Conservation (phyloP, 2,888 invertebrate genomes). For the Nezara viridula region DNA sequence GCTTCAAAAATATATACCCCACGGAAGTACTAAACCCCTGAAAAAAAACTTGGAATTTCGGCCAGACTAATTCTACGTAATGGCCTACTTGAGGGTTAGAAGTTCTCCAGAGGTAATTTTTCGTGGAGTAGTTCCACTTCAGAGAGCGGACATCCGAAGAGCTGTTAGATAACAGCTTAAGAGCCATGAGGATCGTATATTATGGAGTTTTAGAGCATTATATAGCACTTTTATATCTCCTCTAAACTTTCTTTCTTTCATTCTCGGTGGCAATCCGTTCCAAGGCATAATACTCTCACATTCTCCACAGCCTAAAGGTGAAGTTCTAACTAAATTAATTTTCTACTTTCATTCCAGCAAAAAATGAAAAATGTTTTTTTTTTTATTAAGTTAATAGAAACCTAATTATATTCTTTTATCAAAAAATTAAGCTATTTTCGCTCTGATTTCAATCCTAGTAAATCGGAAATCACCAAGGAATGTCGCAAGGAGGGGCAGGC, state of each 20-base stretch:
- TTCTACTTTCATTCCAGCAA: neutral
- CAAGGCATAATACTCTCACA: neutral
- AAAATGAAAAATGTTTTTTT: too few relatives aligned
- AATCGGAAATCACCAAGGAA: too few relatives aligned
- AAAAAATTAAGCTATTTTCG: too few relatives aligned
- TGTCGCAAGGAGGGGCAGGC: too few relatives aligned
- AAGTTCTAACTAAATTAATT: neutral
- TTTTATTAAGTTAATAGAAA: too few relatives aligned
- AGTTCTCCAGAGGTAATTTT: neutral
- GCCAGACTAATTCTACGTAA: too few relatives aligned
- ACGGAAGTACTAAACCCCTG: too few relatives aligned
- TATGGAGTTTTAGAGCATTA: conserved; percentile 5
- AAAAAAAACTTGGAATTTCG: too few relatives aligned
- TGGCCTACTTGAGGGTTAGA: neutral
- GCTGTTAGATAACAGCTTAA: neutral
- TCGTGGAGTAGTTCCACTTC: neutral
- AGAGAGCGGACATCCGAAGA: neutral
- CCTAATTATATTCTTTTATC: too few relatives aligned
- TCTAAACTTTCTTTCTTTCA: conserved; percentile 20
- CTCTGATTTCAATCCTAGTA: too few relatives aligned
- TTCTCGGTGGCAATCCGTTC: neutral
- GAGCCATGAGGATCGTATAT: neutral
- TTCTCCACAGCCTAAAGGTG: neutral
- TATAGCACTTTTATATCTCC: conserved; percentile 14
- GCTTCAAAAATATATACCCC: too few relatives aligned